phyloP scores from a whole-genome alignment of 2,888 invertebrate genomes.

The Macrostomum cliftonense region DNA sequence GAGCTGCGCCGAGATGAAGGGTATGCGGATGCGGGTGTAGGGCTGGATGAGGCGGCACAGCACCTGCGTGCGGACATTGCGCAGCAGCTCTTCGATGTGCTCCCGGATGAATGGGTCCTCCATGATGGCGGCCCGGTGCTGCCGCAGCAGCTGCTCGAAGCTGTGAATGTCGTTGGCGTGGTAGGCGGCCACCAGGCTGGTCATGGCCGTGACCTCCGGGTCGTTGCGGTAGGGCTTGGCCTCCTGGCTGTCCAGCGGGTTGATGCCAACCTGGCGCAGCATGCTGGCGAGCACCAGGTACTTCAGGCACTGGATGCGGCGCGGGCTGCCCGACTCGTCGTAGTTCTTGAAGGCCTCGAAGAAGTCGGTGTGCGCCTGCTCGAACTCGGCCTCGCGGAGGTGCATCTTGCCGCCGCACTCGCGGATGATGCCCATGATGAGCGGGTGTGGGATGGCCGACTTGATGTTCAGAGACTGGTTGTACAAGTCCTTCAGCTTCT shows the following conservation, averaged over 20 bases:
- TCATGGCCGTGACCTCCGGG: slow-evolving; percentile 96
- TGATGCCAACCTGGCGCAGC: slow-evolving; percentile 97
- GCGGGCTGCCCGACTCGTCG: slow-evolving; percentile 89
- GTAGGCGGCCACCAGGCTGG: slow-evolving; percentile 78
- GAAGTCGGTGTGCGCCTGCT: slow-evolving; percentile 95
- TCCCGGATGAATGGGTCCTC: slow-evolving; percentile 95
- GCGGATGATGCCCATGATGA: slow-evolving; percentile 97
- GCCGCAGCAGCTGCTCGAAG: slow-evolving; percentile 83
- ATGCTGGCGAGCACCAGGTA: slow-evolving; percentile 94
- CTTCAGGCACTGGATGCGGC: slow-evolving; percentile 81
- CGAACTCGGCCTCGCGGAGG: slow-evolving; percentile 87
- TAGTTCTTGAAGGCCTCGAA: slow-evolving; percentile 99
- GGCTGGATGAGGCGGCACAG: slow-evolving; percentile 88
- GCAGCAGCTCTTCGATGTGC: slow-evolving; percentile 84
- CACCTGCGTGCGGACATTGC: slow-evolving; percentile 90
- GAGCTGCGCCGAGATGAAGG: slow-evolving; percentile 61
- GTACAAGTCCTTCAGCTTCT: slow-evolving; percentile 71
- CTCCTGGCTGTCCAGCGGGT: slow-evolving; percentile 83
- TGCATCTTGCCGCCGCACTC: slow-evolving; percentile 99
- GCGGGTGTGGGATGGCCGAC: slow-evolving; percentile 96
- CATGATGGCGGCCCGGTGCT: slow-evolving; percentile 86
- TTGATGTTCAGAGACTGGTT: slow-evolving; percentile 95
- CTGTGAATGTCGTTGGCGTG: slow-evolving; percentile 95
- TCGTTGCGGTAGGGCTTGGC: slow-evolving; percentile 98
- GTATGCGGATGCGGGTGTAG: slow-evolving; percentile 89